phyloP scores from a whole-genome alignment of 2,888 invertebrate species.

The Philonicus albiceps region DNA sequence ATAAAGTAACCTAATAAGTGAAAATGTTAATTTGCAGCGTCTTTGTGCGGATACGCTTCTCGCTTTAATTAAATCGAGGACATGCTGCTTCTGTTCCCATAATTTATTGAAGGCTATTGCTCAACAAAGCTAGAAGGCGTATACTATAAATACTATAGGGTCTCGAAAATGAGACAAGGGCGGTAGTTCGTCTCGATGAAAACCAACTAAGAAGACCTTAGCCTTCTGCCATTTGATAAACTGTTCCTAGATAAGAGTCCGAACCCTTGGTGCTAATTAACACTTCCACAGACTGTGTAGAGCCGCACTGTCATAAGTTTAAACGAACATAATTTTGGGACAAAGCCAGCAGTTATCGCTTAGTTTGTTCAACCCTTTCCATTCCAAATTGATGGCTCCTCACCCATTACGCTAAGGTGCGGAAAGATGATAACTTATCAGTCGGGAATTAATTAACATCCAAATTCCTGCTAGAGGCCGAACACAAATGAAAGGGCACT shows the following conservation, averaged over 20 bases:
- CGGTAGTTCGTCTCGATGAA: neutral
- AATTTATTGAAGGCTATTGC: conserved; percentile 5
- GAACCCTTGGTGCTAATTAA: neutral
- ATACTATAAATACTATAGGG: neutral
- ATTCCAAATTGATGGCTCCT: neutral
- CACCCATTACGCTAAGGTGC: neutral
- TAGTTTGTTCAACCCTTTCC: neutral
- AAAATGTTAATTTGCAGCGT: neutral
- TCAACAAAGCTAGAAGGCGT: neutral
- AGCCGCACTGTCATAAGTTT: neutral
- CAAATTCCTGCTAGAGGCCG: neutral
- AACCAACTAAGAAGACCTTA: neutral
- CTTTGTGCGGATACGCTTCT: neutral
- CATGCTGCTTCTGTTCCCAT: neutral
- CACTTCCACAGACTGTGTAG: neutral
- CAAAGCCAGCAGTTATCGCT: neutral
- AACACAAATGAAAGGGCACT: neutral
- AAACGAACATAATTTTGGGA: neutral
- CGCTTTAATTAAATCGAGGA: neutral
- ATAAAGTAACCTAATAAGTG: neutral
- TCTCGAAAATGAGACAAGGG: neutral
- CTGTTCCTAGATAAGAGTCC: neutral
- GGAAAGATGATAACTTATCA: neutral
- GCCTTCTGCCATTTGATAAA: neutral
- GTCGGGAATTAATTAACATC: neutral